Percentiles rank a stretch among this genome's conserved stretches.
These are phyloP conservation scores for Glaucomys volans DNA, from an alignment of 2,113 vertebrate genomes.

Conservation along the genomic window DNA sequence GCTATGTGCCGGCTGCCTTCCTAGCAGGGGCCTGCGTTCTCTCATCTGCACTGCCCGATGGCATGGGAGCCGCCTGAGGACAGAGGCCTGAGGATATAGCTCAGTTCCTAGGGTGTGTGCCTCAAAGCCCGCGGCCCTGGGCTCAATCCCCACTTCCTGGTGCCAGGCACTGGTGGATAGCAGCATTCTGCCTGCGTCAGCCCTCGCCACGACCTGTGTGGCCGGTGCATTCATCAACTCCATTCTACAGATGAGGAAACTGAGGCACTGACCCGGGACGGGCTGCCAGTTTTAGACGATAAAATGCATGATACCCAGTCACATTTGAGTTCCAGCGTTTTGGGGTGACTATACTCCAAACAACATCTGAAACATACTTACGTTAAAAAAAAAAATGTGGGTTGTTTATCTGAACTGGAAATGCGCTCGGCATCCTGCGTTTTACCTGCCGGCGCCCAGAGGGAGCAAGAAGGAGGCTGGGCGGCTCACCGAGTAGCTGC, in stretches of 20 bases:
- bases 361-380: background rate
- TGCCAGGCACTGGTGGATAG: background rate
- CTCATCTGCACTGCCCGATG: background rate
- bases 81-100: background rate
- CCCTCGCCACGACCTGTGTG: background rate
- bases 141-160: background rate
- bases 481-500: slow-evolving; percentile 89
- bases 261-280: background rate
- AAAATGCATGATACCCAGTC: background rate
- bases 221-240: background rate
- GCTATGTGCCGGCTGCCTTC: background rate
- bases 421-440: fast-evolving
- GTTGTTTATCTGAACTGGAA: background rate
- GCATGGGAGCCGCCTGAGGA: background rate
- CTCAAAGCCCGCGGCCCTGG: no score
- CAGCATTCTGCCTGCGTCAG: background rate
- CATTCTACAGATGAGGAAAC: background rate
- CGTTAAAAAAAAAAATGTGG: background rate
- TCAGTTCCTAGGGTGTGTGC: no score
- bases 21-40: background rate
- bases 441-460: background rate
- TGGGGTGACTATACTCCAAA: background rate
- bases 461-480: background rate
- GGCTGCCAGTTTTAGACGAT: background rate
- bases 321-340: background rate